Conservation (phyloP, 2,113 vertebrate genomes). For the Cisticola juncidis region DNA sequence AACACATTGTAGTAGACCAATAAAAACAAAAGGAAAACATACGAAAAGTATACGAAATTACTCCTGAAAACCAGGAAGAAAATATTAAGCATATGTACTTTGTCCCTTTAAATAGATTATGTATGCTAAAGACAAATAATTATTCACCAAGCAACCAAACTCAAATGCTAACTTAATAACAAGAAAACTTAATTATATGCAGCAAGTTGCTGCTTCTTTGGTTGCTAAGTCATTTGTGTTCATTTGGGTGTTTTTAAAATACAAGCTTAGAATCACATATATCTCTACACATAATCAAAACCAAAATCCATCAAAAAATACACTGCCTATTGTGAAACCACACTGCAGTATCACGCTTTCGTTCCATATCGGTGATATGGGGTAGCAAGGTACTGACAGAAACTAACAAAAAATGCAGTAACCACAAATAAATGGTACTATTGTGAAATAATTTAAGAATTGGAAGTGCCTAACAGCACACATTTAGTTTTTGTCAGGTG, state of each 20-base stretch:
- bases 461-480: background rate
- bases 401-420: background rate
- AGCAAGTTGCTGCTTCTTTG: background rate
- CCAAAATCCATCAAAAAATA: background rate
- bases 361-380: fast-evolving
- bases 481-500: background rate
- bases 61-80: background rate
- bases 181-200: background rate
- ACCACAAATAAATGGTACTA: background rate
- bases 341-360: background rate
- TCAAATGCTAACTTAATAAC: background rate
- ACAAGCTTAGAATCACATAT: background rate
- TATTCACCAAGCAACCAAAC: background rate
- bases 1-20: background rate
- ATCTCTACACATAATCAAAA: background rate
- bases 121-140: background rate
- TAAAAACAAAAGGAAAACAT: background rate
- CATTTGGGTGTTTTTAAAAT: background rate
- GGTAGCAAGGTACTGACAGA: background rate
- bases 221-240: background rate
- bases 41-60: background rate
- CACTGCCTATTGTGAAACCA: background rate
- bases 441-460: background rate
- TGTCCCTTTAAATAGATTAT: background rate
- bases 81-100: background rate